These are phyloP conservation scores for Ptychodera flava DNA, from an alignment of 35 echinoderm and acorn worm species.

Conservation along the genomic window DNA sequence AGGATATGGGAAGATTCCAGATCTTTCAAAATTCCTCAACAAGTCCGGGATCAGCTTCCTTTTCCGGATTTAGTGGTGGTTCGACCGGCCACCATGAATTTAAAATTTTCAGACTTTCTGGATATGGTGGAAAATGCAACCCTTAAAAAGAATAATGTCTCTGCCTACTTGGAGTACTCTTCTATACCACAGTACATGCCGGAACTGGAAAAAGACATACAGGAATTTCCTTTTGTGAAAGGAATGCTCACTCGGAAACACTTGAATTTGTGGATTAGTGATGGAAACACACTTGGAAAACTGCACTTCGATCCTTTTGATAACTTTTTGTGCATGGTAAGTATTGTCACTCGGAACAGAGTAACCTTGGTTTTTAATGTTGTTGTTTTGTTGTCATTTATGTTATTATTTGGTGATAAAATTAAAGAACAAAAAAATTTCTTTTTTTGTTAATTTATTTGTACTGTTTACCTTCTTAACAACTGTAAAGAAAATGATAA, in stretches of 20 bases:
- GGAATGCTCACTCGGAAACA: conserved; percentile 37
- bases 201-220: conserved; percentile 57
- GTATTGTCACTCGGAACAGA: no score
- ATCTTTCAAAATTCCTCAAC: conserved; percentile 49
- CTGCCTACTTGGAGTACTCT: conserved; percentile 81
- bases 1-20: conserved; percentile 55
- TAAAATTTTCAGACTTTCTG: conserved; percentile 80
- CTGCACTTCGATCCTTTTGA: conserved; percentile 96
- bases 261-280: conserved; percentile 88
- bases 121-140: conserved; percentile 59
- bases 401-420: no score
- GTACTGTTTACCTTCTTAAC: no score
- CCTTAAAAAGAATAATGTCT: conserved; percentile 13
- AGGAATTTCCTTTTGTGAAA: conserved; percentile 40
- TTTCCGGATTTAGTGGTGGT: conserved; percentile 82
- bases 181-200: conserved; percentile 63
- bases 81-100: conserved; percentile 60
- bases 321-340: conserved; percentile 88
- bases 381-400: no score
- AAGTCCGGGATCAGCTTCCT: conserved; percentile 27
- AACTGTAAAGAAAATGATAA: no score
- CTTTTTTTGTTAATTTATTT: no score
- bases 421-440: no score
- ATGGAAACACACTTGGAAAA: conserved; percentile 87
- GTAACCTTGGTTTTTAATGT: no score